These are phyloP conservation scores for Propithecus deckenii DNA, from an alignment of 2,797 vertebrate species.

Conservation along the genomic window DNA sequence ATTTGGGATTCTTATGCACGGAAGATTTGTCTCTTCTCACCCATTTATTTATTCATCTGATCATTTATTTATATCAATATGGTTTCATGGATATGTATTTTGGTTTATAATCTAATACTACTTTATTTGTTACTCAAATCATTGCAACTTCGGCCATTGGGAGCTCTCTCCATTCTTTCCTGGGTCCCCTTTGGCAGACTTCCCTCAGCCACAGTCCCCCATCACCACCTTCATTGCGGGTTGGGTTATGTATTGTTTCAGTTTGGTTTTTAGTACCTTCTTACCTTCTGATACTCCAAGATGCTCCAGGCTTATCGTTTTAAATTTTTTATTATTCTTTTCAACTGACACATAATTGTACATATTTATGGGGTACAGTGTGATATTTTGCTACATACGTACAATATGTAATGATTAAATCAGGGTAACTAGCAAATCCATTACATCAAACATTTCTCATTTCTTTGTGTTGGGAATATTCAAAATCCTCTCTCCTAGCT, in stretches of 20 bases:
- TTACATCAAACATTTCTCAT: background rate
- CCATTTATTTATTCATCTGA: background rate
- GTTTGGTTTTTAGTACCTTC: background rate
- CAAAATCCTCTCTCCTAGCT: background rate
- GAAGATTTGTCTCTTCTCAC: background rate
- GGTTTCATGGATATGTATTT: background rate
- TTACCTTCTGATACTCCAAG: background rate
- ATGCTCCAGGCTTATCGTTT: background rate
- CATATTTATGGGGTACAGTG: background rate
- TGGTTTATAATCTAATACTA: background rate
- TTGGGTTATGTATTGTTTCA: background rate
- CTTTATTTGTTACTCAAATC: background rate
- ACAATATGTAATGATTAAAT: background rate
- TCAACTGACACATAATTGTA: background rate
- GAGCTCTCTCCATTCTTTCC: background rate
- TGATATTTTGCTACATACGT: background rate
- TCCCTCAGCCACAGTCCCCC: accelerated
- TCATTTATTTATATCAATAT: background rate
- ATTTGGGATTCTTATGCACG: background rate
- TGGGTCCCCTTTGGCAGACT: background rate
- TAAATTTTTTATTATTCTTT: background rate
- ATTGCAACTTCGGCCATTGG: background rate
- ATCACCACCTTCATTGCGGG: background rate
- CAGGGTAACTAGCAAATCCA: background rate
- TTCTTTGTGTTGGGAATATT: background rate